These are phyloP conservation scores for Stenodema calcarata DNA, from an alignment of 2,888 invertebrate genomes.

Conservation along the genomic window DNA sequence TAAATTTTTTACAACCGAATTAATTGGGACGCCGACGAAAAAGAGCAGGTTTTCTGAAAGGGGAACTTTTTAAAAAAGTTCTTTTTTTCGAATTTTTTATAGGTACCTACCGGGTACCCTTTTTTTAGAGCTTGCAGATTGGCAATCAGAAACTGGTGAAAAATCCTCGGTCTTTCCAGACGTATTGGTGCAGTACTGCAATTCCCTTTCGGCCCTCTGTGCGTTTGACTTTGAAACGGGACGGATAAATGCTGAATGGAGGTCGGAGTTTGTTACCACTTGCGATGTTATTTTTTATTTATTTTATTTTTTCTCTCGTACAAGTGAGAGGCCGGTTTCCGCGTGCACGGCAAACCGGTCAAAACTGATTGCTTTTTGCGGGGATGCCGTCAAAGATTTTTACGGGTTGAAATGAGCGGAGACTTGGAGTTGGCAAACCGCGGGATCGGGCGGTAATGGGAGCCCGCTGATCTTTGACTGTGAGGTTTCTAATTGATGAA, in stretches of 20 bases:
- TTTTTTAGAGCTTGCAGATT: neutral
- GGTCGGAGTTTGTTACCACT: neutral
- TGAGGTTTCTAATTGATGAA: too few relatives aligned
- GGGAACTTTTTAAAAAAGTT: neutral
- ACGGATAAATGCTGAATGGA: neutral
- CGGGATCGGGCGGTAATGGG: too few relatives aligned
- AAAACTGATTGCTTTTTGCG: too few relatives aligned
- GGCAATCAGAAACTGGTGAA: neutral
- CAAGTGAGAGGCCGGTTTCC: too few relatives aligned
- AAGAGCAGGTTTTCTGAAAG: neutral
- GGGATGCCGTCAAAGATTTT: too few relatives aligned
- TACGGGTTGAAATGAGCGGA: too few relatives aligned
- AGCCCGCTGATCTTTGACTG: too few relatives aligned
- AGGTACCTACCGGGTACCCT: neutral
- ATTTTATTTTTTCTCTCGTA: too few relatives aligned
- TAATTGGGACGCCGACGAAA: constrained; percentile 11
- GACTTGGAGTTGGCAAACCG: too few relatives aligned
- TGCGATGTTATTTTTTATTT: neutral
- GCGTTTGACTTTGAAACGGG: neutral
- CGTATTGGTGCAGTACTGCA: neutral
- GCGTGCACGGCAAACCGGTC: too few relatives aligned
- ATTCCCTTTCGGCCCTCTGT: neutral
- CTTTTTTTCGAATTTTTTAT: neutral
- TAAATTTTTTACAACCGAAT: neutral
- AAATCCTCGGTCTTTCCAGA: neutral